A percentile compares a stretch with the other conserved stretches of the same genome.
Evolutionary conservation across 2,113 vertebrate species (phyloP).

Genomic region (Orthonyx spaldingii): DNA sequence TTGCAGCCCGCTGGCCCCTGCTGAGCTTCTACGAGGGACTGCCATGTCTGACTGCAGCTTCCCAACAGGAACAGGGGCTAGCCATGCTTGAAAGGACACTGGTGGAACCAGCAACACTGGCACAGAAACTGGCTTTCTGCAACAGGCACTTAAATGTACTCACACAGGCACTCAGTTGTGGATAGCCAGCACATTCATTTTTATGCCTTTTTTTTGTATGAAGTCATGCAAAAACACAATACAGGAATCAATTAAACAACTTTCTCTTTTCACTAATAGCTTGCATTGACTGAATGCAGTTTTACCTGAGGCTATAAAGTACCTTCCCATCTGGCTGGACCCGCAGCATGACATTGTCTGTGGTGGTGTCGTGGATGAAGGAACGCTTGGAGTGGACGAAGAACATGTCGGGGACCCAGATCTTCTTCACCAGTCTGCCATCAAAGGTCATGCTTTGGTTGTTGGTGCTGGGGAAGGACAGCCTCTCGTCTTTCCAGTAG

Average conservation of each 20-base stretch:
- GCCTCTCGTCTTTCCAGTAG: constrained; percentile 94
- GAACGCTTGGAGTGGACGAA: constrained; percentile 97
- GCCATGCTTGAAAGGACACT: not conserved
- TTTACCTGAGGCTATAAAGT: constrained; percentile 94
- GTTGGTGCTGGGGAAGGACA: constrained; percentile 92
- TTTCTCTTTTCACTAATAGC: not conserved
- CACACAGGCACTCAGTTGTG: not conserved
- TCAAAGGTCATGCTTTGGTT: constrained; percentile 99
- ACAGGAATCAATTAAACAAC: not conserved
- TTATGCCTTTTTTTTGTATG: too few relatives aligned
- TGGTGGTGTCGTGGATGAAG: constrained; percentile 97
- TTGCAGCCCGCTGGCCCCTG: rapidly evolving
- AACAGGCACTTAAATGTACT: not conserved
- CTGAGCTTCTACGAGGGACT: not conserved
- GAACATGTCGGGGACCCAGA: constrained; percentile 98
- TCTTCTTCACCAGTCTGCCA: constrained; percentile 94
- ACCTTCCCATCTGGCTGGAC: constrained; percentile 95
- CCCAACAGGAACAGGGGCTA: not conserved
- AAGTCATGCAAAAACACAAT: not conserved
- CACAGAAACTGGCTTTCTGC: not conserved
- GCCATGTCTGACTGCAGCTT: not conserved
- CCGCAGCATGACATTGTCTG: constrained; percentile 94
- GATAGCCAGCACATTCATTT: not conserved
- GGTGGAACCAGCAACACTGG: not conserved
- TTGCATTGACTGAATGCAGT: not conserved